These are phyloP conservation scores for Stomatorhinus ivindoensis DNA, from an alignment of 2,113 vertebrate species.

Conservation along the genomic window DNA sequence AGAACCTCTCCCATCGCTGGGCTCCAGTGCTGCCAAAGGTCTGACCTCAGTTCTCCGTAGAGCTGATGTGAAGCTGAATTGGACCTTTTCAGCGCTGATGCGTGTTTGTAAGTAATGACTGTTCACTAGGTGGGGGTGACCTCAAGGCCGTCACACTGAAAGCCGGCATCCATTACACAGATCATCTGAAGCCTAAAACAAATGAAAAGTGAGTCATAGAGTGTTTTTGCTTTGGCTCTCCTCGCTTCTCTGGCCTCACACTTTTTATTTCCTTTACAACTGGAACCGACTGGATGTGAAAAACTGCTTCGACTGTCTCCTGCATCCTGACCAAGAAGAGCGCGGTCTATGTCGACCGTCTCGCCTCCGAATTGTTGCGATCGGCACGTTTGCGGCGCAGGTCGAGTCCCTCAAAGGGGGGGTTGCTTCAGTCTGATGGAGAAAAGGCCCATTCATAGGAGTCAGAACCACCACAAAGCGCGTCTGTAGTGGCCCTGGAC, in stretches of 20 bases:
- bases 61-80: constrained; percentile 33
- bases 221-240: constrained; percentile 36
- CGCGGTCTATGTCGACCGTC: constrained; percentile 13
- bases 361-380: constrained; percentile 25
- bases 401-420: constrained; percentile 28
- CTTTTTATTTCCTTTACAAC: constrained; percentile 42
- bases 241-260: constrained; percentile 35
- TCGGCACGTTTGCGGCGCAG: constrained; percentile 39
- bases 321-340: constrained; percentile 9
- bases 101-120: constrained; percentile 38
- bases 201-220: constrained; percentile 42
- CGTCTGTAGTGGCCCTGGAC: not conserved
- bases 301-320: constrained; percentile 39
- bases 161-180: constrained; percentile 9
- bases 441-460: constrained; percentile 15
- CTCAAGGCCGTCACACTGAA: not conserved
- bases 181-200: constrained; percentile 21
- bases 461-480: not conserved
- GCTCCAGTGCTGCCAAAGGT: constrained; percentile 40
- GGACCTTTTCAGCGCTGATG: constrained; percentile 28
- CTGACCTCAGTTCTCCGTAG: constrained; percentile 54
- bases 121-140: constrained; percentile 31
- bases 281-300: constrained; percentile 42
- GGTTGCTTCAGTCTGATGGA: constrained; percentile 3
- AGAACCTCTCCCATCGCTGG: constrained; percentile 37